Evolutionary conservation across 2,888 invertebrate species (phyloP).

Genomic region (Acleris literana): DNA sequence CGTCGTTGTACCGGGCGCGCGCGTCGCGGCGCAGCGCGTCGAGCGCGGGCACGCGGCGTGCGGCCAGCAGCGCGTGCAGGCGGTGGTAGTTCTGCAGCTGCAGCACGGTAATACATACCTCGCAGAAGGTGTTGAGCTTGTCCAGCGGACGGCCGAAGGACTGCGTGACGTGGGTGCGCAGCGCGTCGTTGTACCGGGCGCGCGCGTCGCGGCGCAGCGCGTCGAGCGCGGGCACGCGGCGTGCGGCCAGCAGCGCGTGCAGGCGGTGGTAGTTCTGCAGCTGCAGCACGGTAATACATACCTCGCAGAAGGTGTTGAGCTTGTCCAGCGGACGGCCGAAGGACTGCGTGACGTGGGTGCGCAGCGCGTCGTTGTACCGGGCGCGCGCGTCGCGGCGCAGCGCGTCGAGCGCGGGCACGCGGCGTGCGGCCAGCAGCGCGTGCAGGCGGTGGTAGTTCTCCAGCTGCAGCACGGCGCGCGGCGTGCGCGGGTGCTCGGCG

Average conservation of each 20-base stretch:
- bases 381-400: constrained; percentile 95
- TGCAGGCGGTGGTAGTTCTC: constrained; percentile 98
- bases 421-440: constrained; percentile 92
- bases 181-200: no score
- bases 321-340: constrained; percentile 89
- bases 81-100: no score
- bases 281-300: constrained; percentile 89
- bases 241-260: constrained; percentile 91
- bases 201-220: no score
- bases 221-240: no score
- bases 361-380: constrained; percentile 94
- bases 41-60: no score
- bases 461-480: constrained; percentile 94
- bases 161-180: no score
- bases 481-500: constrained; percentile 94
- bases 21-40: no score
- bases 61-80: no score
- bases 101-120: no score
- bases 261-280: constrained; percentile 99
- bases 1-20: no score
- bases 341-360: constrained; percentile 96
- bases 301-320: constrained; percentile 94
- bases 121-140: no score
- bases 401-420: constrained; percentile 93
- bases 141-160: no score